These are phyloP conservation scores for Apis mellifera DNA, from an alignment of 1,140 invertebrate species.

Conservation along the genomic window DNA sequence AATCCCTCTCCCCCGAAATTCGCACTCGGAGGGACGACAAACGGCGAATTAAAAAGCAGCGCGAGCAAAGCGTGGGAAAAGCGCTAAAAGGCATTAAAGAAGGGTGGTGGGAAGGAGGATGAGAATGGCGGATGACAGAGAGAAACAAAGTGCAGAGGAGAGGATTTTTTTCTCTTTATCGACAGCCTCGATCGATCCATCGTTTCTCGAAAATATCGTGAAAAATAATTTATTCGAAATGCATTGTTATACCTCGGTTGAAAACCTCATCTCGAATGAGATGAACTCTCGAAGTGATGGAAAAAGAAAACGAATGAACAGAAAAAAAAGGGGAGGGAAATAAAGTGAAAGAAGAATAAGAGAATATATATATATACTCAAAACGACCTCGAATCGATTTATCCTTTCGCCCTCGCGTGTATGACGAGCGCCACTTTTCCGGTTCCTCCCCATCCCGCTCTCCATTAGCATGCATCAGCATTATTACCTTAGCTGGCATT, in stretches of 20 bases:
- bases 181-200: not conserved
- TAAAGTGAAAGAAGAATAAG: not conserved
- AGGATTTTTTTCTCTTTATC: not conserved
- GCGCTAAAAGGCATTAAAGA: conserved; percentile 3
- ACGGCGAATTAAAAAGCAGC: not conserved
- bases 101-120: too few species aligned
- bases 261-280: too few species aligned
- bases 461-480: conserved; percentile 51
- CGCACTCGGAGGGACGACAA: not conserved
- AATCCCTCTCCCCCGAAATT: not conserved
- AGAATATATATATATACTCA: too few species aligned
- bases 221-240: conserved; percentile 3
- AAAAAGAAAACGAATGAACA: too few species aligned
- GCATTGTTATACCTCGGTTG: not conserved
- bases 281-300: too few species aligned
- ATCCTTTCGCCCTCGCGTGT: not conserved
- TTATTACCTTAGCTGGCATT: conserved; percentile 49
- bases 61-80: not conserved
- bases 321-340: not conserved
- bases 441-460: conserved; percentile 28
- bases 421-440: conserved; percentile 38
- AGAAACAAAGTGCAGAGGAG: not conserved
- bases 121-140: not conserved
- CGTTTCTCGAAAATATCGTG: not conserved
- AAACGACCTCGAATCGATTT: conserved; percentile 30